Conservation (phyloP, 2,797 vertebrate genomes). For the Ataeniobius toweri region DNA sequence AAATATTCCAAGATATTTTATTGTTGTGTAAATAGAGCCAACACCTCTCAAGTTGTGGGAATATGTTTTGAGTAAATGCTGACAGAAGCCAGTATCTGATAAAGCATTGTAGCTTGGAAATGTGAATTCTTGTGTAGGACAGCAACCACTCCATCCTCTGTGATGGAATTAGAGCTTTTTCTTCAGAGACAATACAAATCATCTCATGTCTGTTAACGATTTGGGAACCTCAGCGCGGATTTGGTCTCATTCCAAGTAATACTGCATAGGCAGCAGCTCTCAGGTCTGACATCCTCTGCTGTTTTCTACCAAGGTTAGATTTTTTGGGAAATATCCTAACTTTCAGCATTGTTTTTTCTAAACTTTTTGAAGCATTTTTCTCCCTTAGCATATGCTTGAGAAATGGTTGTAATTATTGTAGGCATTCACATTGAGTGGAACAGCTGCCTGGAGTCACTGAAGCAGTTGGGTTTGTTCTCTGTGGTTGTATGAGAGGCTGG, state of each 20-base stretch:
- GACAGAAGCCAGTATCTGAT: background rate
- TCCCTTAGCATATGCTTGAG: constrained; percentile 9
- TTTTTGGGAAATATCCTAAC: constrained; percentile 12
- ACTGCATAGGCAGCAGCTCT: constrained; percentile 16
- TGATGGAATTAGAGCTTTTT: constrained; percentile 39
- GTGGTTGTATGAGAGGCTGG: constrained; percentile 7
- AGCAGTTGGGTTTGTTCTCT: constrained; percentile 7
- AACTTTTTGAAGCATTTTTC: constrained; percentile 7
- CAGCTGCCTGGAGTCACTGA: constrained; percentile 19
- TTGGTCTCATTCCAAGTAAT: constrained; percentile 35
- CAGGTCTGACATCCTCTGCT: constrained; percentile 27
- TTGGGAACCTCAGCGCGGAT: constrained; percentile 26
- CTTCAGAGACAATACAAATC: constrained; percentile 44
- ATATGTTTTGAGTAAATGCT: background rate
- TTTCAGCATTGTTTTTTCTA: constrained; percentile 7
- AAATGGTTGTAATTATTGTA: constrained; percentile 20
- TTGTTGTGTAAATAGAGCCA: background rate
- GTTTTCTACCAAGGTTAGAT: constrained; percentile 18
- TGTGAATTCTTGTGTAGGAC: constrained; percentile 8
- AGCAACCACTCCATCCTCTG: constrained; percentile 11
- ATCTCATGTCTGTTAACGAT: constrained; percentile 37
- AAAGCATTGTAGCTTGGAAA: background rate
- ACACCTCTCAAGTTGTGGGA: background rate
- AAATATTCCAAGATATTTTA: background rate
- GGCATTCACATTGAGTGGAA: constrained; percentile 20